Evolutionary conservation across 2,888 invertebrate genomes (phyloP).

Genomic region (Nemotelus nigrinus): DNA sequence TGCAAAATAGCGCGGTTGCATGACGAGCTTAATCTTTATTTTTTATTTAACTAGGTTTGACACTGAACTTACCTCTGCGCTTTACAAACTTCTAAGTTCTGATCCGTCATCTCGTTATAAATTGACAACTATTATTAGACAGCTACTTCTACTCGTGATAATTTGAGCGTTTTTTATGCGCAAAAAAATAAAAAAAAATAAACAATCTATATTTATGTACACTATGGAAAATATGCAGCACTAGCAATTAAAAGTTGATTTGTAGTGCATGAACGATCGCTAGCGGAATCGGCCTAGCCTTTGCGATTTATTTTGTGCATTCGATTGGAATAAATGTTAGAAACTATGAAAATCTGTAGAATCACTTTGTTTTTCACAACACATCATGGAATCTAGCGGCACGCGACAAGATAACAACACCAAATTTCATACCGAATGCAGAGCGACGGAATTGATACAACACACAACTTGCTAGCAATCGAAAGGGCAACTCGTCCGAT

Average conservation of each 20-base stretch:
- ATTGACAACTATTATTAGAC: slow-evolving; percentile 19
- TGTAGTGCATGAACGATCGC: neutral
- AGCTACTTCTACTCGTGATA: neutral
- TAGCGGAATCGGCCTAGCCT: no score
- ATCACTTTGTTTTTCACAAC: no score
- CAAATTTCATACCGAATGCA: no score
- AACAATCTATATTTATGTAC: neutral
- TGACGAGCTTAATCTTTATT: no score
- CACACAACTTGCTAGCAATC: neutral
- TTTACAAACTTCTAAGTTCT: slow-evolving; percentile 37
- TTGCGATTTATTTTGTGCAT: no score
- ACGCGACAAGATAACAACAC: no score
- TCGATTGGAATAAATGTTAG: no score
- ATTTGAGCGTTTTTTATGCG: neutral
- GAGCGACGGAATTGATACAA: no score
- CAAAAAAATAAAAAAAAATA: neutral
- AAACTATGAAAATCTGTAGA: neutral
- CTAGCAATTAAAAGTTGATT: neutral
- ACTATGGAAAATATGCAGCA: neutral
- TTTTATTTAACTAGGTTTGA: no score
- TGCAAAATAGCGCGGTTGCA: no score
- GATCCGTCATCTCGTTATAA: slow-evolving; percentile 23
- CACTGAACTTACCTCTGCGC: slow-evolving; percentile 25
- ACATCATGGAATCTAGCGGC: no score
- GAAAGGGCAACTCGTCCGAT: neutral